Evolutionary conservation across 2,113 vertebrate species (phyloP).

Genomic region (Pelusios castaneus): DNA sequence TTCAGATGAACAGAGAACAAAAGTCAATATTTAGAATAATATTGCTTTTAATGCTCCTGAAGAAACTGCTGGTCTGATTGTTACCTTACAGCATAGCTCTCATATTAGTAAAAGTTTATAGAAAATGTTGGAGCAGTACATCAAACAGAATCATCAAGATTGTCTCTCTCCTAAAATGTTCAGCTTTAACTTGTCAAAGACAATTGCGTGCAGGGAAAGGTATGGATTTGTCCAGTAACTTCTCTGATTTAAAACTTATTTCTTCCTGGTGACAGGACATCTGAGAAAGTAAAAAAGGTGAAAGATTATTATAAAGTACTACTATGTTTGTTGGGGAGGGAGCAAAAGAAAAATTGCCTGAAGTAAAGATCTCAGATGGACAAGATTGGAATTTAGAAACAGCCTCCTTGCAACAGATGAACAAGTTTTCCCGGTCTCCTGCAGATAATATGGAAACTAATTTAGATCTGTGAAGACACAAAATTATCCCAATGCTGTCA

Average conservation of each 20-base stretch:
- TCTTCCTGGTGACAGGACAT: accelerated
- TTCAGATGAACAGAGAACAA: neutral
- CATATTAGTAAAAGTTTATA: neutral
- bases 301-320: neutral
- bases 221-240: neutral
- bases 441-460: slow-evolving; percentile 31
- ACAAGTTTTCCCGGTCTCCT: neutral
- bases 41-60: neutral
- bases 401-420: neutral
- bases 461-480: slow-evolving; percentile 13
- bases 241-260: neutral
- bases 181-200: neutral
- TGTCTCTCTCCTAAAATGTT: neutral
- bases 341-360: neutral
- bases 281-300: accelerated
- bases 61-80: neutral
- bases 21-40: neutral
- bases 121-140: neutral
- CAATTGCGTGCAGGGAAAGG: neutral
- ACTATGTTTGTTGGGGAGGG: neutral
- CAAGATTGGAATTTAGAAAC: neutral
- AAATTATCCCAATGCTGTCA: neutral
- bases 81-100: neutral
- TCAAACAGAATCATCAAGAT: neutral
- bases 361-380: neutral